Percentiles rank a stretch among this genome's conserved stretches.
Evolutionary conservation across 2,888 invertebrate genomes (phyloP).

Genomic region (Sicus ferrugineus): DNA sequence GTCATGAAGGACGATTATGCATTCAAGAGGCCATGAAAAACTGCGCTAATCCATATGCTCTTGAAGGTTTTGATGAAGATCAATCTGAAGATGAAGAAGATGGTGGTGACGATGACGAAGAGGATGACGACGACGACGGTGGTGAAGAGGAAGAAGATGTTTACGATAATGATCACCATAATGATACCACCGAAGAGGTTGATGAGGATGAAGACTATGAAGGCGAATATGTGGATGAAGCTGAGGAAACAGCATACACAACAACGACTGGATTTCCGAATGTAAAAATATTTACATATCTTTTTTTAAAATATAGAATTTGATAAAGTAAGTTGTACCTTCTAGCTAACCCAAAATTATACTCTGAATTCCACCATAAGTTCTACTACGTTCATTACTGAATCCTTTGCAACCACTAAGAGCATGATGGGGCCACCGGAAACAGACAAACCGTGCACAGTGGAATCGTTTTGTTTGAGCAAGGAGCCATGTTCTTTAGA

Average conservation of each 20-base stretch:
- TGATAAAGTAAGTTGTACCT: background rate
- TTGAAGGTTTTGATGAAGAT: slow-evolving; percentile 72
- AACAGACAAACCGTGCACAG: slow-evolving; percentile 35
- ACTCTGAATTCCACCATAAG: slow-evolving; percentile 39
- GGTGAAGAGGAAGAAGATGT: slow-evolving; percentile 58
- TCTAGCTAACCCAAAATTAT: slow-evolving; percentile 46
- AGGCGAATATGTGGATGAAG: slow-evolving; percentile 50
- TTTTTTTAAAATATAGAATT: background rate
- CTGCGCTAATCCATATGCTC: slow-evolving; percentile 66
- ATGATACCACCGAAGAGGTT: slow-evolving; percentile 64
- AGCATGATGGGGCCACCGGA: too few species aligned
- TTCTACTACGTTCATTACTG: background rate
- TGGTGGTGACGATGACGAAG: slow-evolving; percentile 47
- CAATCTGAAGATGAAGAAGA: slow-evolving; percentile 69
- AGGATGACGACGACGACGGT: slow-evolving; percentile 37
- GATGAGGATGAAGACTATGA: slow-evolving; percentile 57
- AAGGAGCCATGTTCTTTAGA: slow-evolving; percentile 55
- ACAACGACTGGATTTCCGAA: slow-evolving; percentile 44
- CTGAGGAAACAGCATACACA: slow-evolving; percentile 51
- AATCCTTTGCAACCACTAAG: background rate
- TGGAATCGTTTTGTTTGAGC: slow-evolving; percentile 57
- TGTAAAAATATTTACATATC: slow-evolving; percentile 23
- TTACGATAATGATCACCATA: slow-evolving; percentile 66
- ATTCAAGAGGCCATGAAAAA: slow-evolving; percentile 63
- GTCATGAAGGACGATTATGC: slow-evolving; percentile 64